phyloP scores from a whole-genome alignment of 2,888 invertebrate genomes.

The Agriotes lineatus region DNA sequence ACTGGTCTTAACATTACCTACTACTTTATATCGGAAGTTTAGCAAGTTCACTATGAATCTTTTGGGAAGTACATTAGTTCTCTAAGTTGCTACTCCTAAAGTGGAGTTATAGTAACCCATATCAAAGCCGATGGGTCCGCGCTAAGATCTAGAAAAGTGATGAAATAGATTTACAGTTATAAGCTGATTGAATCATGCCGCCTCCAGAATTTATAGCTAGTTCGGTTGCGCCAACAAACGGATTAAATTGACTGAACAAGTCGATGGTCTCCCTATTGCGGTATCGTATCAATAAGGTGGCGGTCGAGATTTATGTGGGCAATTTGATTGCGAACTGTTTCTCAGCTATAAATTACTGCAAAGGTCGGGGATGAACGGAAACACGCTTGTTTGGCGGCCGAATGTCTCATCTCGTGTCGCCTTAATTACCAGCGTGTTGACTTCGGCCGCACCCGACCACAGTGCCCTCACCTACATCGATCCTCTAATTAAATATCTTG shows the following conservation, averaged over 20 bases:
- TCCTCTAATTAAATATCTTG: conserved; percentile 63
- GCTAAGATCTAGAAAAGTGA: conserved; percentile 1
- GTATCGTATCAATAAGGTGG: conserved; percentile 63
- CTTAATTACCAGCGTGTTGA: conserved; percentile 59
- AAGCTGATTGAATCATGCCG: conserved; percentile 39
- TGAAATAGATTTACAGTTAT: conserved; percentile 39
- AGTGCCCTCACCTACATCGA: conserved; percentile 60
- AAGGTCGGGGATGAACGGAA: conserved; percentile 48
- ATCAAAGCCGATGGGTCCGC: no score
- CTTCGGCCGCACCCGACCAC: conserved; percentile 59
- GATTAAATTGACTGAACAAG: conserved; percentile 57
- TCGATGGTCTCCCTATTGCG: conserved; percentile 57
- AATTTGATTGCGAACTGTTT: conserved; percentile 59
- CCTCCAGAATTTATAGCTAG: conserved; percentile 38
- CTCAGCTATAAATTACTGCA: conserved; percentile 55
- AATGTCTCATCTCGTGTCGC: conserved; percentile 55
- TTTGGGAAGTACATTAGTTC: no score
- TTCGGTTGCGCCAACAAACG: conserved; percentile 51
- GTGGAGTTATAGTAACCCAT: no score
- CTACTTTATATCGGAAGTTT: no score
- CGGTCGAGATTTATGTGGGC: conserved; percentile 61
- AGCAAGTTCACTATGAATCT: no score
- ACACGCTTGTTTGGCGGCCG: conserved; percentile 54
- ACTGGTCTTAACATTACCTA: no score
- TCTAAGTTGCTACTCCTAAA: no score